Evolutionary conservation across 2,888 invertebrate genomes (phyloP).

Genomic region (Sinelater perroti): DNA sequence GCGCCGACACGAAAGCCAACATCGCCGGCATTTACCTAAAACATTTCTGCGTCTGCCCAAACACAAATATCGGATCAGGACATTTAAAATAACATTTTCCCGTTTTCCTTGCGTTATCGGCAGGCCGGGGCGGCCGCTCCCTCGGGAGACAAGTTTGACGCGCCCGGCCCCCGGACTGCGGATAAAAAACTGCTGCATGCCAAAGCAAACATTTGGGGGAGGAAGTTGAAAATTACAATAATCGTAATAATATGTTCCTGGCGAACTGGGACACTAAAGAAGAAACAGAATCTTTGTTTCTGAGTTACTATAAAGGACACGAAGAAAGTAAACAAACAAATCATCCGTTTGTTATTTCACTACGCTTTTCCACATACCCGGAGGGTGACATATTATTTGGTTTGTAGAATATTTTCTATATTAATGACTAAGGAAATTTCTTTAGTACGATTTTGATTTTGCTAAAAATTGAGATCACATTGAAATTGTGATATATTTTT

Average conservation of each 20-base stretch:
- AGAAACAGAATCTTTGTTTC: too few relatives aligned
- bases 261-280: too few relatives aligned
- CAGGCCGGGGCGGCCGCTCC: slow-evolving; percentile 40
- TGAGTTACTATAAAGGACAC: too few relatives aligned
- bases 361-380: too few relatives aligned
- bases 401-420: too few relatives aligned
- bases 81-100: slow-evolving; percentile 50
- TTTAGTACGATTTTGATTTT: too few relatives aligned
- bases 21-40: slow-evolving; percentile 29
- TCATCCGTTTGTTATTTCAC: too few relatives aligned
- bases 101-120: slow-evolving; percentile 41
- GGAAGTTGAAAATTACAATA: slow-evolving; percentile 47
- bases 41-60: slow-evolving; percentile 30
- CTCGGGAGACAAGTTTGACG: slow-evolving; percentile 39
- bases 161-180: slow-evolving; percentile 42
- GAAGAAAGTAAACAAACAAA: too few relatives aligned
- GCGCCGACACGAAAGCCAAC: slow-evolving; percentile 9
- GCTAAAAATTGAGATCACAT: too few relatives aligned
- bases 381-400: too few relatives aligned
- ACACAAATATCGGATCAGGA: slow-evolving; percentile 41
- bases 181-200: slow-evolving; percentile 54
- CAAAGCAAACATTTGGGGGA: slow-evolving; percentile 52
- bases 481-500: too few relatives aligned
- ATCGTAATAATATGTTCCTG: slow-evolving; percentile 52
- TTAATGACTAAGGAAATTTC: too few relatives aligned